Percentiles rank a stretch among this genome's conserved stretches.
Evolutionary conservation across 64 coral and sea anemone genomes (phyloP).

Genomic region (Actinia tenebrosa): DNA sequence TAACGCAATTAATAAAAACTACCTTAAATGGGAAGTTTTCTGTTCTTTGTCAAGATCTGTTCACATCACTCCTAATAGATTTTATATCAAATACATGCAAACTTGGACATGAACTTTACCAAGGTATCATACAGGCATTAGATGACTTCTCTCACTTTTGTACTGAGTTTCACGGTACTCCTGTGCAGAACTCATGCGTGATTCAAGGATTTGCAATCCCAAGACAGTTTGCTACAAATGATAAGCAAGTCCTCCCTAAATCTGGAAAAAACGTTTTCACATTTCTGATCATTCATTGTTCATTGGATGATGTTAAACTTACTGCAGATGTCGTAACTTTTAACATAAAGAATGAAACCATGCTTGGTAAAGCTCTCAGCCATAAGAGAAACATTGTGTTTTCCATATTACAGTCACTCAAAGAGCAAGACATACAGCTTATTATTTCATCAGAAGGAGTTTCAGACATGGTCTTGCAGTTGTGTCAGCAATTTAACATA

Average conservation of each 20-base stretch:
- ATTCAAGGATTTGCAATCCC: slow-evolving; percentile 78
- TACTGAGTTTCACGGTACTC: slow-evolving; percentile 52
- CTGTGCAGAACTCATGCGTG: slow-evolving; percentile 51
- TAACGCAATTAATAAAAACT: not conserved
- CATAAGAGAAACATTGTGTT: slow-evolving; percentile 30
- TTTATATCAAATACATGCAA: slow-evolving; percentile 32
- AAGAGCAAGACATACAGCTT: slow-evolving; percentile 49
- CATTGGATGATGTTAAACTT: slow-evolving; percentile 28
- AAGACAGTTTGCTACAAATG: slow-evolving; percentile 63
- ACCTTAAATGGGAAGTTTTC: slow-evolving; percentile 44
- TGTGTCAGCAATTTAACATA: slow-evolving; percentile 67
- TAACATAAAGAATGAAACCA: slow-evolving; percentile 16
- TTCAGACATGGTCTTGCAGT: slow-evolving; percentile 66
- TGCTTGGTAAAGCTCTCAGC: slow-evolving; percentile 10
- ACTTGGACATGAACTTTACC: slow-evolving; percentile 17
- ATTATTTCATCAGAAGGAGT: slow-evolving; percentile 64
- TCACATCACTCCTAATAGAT: slow-evolving; percentile 46
- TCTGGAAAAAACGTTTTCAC: slow-evolving; percentile 21
- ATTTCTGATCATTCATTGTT: slow-evolving; percentile 63
- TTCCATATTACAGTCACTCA: slow-evolving; percentile 45
- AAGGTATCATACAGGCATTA: slow-evolving; percentile 40
- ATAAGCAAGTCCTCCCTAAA: slow-evolving; percentile 24
- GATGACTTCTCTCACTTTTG: slow-evolving; percentile 70
- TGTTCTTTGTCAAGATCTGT: not conserved
- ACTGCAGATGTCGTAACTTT: slow-evolving; percentile 16